Evolutionary conservation across 2,113 vertebrate genomes (phyloP), one percentile per base, ranked within the genome.

Genomic region (Pyrgilauda ruficollis): DNA sequence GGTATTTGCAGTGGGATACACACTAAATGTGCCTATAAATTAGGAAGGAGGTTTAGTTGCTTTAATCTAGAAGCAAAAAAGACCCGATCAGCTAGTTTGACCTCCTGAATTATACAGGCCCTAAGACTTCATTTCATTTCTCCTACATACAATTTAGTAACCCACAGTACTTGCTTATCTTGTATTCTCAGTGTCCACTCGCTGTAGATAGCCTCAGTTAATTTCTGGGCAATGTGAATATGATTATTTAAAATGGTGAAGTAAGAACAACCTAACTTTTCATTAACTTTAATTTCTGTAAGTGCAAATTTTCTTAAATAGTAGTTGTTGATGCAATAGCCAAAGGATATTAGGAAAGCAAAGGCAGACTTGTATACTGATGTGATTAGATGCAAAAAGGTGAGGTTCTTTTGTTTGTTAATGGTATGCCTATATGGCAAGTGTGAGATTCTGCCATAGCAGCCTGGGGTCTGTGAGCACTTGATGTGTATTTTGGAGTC

Each of bases 141-240:
- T 92, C n/a, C 35, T 84, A 44, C 27, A 11, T 11, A 27, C 50
- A 84, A 43, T 46, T 78, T 80, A 69, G 49, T 56, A 90, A 86
- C 86, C 78, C 62, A 75, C 58, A 93, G 53, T 77, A 96, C 86
- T 90, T 69, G 90, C 92, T 92, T 94, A 90, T 95, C 93, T 95
- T 90, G 92, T 92, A 90, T 90, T 92, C 83, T 90, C 53, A 53
- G 89, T 84, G 94, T 91, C 94, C 91, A 87, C 70, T 95, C 78
- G 37, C 43, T 67, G 43, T 46, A 94, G 90, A 94, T 97, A 94
- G 21, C 91, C 81, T 70, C 24, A 58, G 59, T 56, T 89, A 84
- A 92, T 93, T 79, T 81, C 66, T 62, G 58, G 39, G 28, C 69
- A 73, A 84, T 79, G n/a, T 72, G 77, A 91, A 72, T 89, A 41